Percentiles rank a stretch among this genome's conserved stretches.
phyloP scores from a whole-genome alignment of 92 coral and sea anemone species.

The Galaxea fascicularis region DNA sequence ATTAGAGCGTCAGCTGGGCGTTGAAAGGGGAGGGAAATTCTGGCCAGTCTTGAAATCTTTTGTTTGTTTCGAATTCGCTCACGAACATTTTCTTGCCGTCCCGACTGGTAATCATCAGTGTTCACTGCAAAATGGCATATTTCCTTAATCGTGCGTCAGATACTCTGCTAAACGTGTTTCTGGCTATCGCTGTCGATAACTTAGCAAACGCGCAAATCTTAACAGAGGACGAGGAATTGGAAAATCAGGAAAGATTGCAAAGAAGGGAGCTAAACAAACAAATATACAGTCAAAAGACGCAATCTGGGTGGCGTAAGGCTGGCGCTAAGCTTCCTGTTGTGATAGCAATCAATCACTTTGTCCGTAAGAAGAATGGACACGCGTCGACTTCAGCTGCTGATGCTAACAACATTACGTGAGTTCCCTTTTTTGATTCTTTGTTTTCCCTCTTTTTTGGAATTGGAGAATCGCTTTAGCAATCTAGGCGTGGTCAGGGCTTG shows the following conservation, averaged over 20 bases:
- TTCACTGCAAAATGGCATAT: not conserved
- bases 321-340: slow-evolving; percentile 65
- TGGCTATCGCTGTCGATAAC: slow-evolving; percentile 99
- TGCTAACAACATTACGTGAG: slow-evolving; percentile 18
- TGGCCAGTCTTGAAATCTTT: too few species aligned
- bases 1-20: too few species aligned
- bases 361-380: slow-evolving; percentile 57
- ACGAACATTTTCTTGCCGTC: too few species aligned
- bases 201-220: slow-evolving; percentile 97
- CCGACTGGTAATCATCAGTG: too few species aligned
- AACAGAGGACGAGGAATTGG: slow-evolving; percentile 94
- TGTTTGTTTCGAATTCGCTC: too few species aligned
- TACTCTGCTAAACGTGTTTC: slow-evolving; percentile 93
- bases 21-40: too few species aligned
- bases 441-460: not conserved
- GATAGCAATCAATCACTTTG: slow-evolving; percentile 61
- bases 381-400: slow-evolving; percentile 23
- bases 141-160: slow-evolving; percentile 76
- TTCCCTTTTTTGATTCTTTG: not conserved
- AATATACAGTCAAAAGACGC: slow-evolving; percentile 39
- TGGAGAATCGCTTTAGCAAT: too few species aligned
- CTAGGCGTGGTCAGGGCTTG: too few species aligned
- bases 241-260: slow-evolving; percentile 71
- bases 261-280: slow-evolving; percentile 65
- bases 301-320: slow-evolving; percentile 62